Evolutionary conservation across 2,888 invertebrate species (phyloP).

Genomic region (Epsilonema sp.): DNA sequence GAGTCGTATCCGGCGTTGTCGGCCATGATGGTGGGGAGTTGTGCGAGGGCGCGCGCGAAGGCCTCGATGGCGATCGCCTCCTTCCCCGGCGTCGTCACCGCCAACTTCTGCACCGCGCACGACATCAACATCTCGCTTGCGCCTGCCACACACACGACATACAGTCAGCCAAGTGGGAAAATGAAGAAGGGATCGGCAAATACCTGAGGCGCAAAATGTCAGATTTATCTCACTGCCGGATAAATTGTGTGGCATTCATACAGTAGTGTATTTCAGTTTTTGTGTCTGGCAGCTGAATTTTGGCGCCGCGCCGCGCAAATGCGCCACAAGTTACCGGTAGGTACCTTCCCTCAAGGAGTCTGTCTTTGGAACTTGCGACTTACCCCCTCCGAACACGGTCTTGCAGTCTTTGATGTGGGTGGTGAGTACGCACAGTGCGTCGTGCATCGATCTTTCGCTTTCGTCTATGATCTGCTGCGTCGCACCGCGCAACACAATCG

Average conservation of each 20-base stretch:
- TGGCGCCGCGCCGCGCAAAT: too few relatives aligned
- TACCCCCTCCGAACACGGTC: constrained; percentile 72
- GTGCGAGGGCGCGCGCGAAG: constrained; percentile 58
- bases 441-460: constrained; percentile 90
- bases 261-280: too few relatives aligned
- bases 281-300: too few relatives aligned
- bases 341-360: too few relatives aligned
- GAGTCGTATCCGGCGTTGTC: constrained; percentile 98
- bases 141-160: constrained; percentile 33
- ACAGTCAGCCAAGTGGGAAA: too few relatives aligned
- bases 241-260: too few relatives aligned
- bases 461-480: constrained; percentile 96
- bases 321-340: too few relatives aligned
- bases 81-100: constrained; percentile 75
- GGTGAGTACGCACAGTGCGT: constrained; percentile 84
- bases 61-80: constrained; percentile 92
- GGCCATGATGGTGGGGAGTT: constrained; percentile 75
- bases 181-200: too few relatives aligned
- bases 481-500: constrained; percentile 84
- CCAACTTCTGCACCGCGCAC: constrained; percentile 58
- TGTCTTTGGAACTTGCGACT: too few relatives aligned
- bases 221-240: too few relatives aligned
- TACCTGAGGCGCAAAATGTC: too few relatives aligned
- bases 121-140: constrained; percentile 95
- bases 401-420: constrained; percentile 83